A percentile compares a stretch with the other conserved stretches of the same genome.
Conservation (phyloP, 1,140 invertebrate species). For the Lineus longissimus region DNA sequence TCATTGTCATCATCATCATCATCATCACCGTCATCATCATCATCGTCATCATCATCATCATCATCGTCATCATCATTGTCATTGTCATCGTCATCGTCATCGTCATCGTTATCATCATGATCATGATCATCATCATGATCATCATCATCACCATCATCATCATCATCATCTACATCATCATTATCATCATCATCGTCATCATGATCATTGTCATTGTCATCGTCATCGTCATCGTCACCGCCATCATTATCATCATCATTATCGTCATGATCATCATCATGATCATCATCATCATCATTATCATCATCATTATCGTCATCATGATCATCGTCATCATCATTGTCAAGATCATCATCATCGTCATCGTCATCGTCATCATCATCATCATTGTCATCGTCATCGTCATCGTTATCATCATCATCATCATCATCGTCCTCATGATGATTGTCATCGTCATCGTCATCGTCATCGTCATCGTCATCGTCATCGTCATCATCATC, state of each 20-base stretch:
- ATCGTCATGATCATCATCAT: too few relatives aligned
- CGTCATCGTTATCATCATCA: constrained; percentile 9
- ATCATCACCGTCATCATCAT: constrained; percentile 21
- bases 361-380: constrained; percentile 12
- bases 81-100: constrained; percentile 9
- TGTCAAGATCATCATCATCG: too few relatives aligned
- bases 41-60: constrained; percentile 18
- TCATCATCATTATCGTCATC: too few relatives aligned
- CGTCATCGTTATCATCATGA: constrained; percentile 13
- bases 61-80: constrained; percentile 16
- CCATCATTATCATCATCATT: too few relatives aligned
- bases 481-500: constrained; percentile 11
- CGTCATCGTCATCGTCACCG: background rate
- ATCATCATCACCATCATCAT: background rate
- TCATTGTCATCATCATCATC: constrained; percentile 22
- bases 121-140: background rate
- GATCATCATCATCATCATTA: background rate
- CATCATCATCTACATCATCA: background rate
- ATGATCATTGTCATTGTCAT: too few relatives aligned
- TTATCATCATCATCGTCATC: too few relatives aligned
- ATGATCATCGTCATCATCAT: too few relatives aligned
- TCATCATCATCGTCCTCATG: constrained; percentile 12
- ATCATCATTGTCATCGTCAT: constrained; percentile 14
- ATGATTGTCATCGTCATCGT: background rate
- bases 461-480: constrained; percentile 10